Conservation (phyloP, 2,113 vertebrate species). For the Anguilla rostrata region DNA sequence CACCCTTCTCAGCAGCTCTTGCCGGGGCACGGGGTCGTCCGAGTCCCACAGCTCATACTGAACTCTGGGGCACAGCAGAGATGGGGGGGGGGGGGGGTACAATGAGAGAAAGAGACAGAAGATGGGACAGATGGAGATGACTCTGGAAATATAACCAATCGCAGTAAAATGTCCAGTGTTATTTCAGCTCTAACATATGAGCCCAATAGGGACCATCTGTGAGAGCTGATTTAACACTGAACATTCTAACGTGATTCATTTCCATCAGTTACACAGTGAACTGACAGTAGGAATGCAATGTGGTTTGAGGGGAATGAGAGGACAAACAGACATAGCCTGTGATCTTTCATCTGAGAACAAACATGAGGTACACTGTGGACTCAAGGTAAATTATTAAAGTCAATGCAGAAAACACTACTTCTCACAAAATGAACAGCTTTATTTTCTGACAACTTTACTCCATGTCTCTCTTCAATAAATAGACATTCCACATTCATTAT, state of each 20-base stretch:
- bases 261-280: background rate
- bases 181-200: too few species aligned
- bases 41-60: slow-evolving; percentile 72
- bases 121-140: background rate
- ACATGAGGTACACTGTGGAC: slow-evolving; percentile 44
- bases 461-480: background rate
- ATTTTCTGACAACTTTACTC: background rate
- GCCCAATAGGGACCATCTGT: too few species aligned
- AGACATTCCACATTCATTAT: too few species aligned
- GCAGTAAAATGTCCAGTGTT: background rate
- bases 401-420: slow-evolving; percentile 9
- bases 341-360: slow-evolving; percentile 38
- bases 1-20: slow-evolving; percentile 66
- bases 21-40: slow-evolving; percentile 64
- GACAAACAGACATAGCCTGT: background rate
- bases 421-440: background rate
- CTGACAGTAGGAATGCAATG: background rate
- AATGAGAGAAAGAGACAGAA: slow-evolving; percentile 3
- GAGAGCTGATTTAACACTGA: background rate
- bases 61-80: slow-evolving; percentile 49
- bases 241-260: background rate
- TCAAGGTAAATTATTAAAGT: slow-evolving; percentile 55
- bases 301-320: background rate
- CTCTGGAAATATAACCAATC: background rate
- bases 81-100: background rate